A percentile compares a stretch with the other conserved stretches of the same genome.
Conservation (phyloP, 1,140 invertebrate genomes). For the Phortica variegata region DNA sequence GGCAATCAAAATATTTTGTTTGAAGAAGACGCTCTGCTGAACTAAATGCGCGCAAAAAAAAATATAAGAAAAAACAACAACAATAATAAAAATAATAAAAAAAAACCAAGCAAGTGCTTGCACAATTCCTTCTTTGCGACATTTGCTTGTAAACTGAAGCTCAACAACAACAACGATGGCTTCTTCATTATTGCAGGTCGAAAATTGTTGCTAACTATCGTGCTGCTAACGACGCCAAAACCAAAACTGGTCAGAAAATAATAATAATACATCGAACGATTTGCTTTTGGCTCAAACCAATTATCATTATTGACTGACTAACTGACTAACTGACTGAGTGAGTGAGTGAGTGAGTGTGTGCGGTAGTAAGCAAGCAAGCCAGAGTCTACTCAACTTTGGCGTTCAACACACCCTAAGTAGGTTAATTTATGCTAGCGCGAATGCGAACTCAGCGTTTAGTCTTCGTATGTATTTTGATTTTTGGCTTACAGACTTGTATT, state of each 20-base stretch:
- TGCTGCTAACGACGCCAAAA: slow-evolving; percentile 21
- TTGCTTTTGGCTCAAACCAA: too few relatives aligned
- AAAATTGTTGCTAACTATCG: too few relatives aligned
- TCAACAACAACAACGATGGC: too few relatives aligned
- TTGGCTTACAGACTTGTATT: slow-evolving; percentile 9
- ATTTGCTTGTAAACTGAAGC: slow-evolving; percentile 19
- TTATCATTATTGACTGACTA: not conserved
- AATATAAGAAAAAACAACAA: too few relatives aligned
- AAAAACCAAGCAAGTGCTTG: slow-evolving; percentile 9
- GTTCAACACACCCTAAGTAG: slow-evolving; percentile 48
- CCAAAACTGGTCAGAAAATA: slow-evolving; percentile 23
- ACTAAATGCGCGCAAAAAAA: too few relatives aligned
- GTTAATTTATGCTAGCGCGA: slow-evolving; percentile 25
- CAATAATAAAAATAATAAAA: not conserved
- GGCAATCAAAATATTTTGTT: too few relatives aligned
- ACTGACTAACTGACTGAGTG: not conserved
- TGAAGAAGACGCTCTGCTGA: too few relatives aligned
- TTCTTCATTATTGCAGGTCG: too few relatives aligned
- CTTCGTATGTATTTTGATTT: not conserved
- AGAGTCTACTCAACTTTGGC: slow-evolving; percentile 9
- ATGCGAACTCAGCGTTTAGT: not conserved
- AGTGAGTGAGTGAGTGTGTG: not conserved
- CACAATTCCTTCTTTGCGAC: slow-evolving; percentile 27
- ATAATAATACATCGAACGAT: too few relatives aligned
- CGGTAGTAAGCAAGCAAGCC: not conserved